Conservation (phyloP, 2,888 invertebrate genomes). For the Cheilosia scutellata region DNA sequence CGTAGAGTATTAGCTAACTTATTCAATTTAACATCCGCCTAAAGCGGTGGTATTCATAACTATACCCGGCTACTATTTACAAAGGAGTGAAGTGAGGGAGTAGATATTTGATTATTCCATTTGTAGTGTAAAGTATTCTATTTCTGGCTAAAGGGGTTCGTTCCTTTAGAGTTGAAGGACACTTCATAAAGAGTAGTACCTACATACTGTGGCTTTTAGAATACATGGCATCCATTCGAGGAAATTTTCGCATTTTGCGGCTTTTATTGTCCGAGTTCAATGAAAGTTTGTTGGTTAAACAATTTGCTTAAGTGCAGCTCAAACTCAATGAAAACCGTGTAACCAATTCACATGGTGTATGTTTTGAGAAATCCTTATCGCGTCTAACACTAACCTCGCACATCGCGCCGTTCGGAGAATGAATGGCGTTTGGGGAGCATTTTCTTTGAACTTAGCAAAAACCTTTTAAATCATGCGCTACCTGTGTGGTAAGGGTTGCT, state of each 20-base stretch:
- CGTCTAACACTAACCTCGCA: conserved; percentile 1
- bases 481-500: conserved; percentile 8
- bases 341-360: conserved; percentile 2
- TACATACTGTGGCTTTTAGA: conserved; percentile 22
- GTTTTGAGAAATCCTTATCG: conserved; percentile 34
- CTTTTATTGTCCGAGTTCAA: conserved; percentile 33
- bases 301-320: conserved; percentile 41
- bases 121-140: conserved; percentile 41
- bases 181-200: conserved; percentile 7
- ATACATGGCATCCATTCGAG: conserved; percentile 16
- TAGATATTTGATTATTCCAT: conserved; percentile 60
- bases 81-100: neutral
- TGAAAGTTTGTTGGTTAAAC: conserved; percentile 46
- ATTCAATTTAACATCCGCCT: conserved; percentile 62
- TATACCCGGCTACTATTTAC: conserved; percentile 27
- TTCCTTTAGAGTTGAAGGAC: conserved; percentile 44
- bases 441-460: conserved; percentile 57
- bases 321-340: conserved; percentile 44
- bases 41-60: conserved; percentile 13
- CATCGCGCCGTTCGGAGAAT: no score
- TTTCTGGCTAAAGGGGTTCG: conserved; percentile 6
- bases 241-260: conserved; percentile 26
- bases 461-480: conserved; percentile 51
- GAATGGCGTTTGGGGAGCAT: neutral
- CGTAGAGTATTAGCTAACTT: conserved; percentile 51